Evolutionary conservation across 2,888 invertebrate species (phyloP).

Genomic region (Omphaloscelis lunosa): DNA sequence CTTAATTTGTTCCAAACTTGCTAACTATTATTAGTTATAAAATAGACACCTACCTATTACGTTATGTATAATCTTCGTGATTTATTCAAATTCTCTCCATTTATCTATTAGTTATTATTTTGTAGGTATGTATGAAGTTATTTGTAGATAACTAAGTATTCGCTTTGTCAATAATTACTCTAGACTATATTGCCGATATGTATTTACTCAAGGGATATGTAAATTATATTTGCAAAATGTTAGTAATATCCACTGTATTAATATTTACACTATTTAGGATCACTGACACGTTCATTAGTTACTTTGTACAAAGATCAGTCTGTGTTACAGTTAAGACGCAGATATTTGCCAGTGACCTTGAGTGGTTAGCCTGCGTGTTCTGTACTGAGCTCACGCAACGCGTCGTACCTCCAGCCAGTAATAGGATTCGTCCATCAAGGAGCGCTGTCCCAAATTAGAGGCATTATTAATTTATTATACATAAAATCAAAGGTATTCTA

Average conservation of each 20-base stretch:
- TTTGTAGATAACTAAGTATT: background rate
- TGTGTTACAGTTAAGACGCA: too few relatives aligned
- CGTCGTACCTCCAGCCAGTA: too few relatives aligned
- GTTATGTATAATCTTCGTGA: background rate
- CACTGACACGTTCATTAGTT: background rate
- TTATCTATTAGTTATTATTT: background rate
- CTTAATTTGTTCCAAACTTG: background rate
- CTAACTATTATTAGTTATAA: background rate
- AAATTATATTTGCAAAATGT: constrained; percentile 28
- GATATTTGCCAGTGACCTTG: too few relatives aligned
- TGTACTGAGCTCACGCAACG: too few relatives aligned
- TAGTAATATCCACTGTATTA: background rate
- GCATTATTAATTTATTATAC: too few relatives aligned
- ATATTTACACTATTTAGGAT: background rate
- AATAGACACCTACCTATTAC: background rate
- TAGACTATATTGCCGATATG: background rate
- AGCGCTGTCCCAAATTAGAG: too few relatives aligned
- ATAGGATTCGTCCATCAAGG: too few relatives aligned
- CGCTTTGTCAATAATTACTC: constrained; percentile 23
- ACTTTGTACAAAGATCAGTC: constrained; percentile 1
- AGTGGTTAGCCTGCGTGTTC: too few relatives aligned
- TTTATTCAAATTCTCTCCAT: background rate
- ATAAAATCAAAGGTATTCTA: too few relatives aligned
- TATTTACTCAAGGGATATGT: constrained; percentile 3
- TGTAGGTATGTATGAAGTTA: background rate